Evolutionary conservation across 2,888 invertebrate species (phyloP), one percentile per base, ranked within the genome.

Genomic region (Eurytoma adleriae): DNA sequence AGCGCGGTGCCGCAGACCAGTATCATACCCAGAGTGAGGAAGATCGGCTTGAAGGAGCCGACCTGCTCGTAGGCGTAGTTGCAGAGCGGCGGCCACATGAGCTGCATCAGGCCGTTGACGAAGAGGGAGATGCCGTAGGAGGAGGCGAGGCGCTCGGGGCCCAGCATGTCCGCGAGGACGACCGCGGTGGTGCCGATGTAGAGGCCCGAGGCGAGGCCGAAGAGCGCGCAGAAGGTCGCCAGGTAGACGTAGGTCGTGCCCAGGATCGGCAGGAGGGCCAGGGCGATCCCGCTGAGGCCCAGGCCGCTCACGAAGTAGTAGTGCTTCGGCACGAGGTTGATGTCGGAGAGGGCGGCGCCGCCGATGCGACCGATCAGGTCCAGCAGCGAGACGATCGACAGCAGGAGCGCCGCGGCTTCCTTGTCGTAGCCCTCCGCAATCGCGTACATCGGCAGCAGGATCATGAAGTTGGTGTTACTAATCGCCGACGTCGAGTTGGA

Each of bases 181-280:
- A 97, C 94, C 1, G 96, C 96, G 0, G 96, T 96, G n/a, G 96
- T 95, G 1, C 97, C 97, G 0, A 96, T 96, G 88, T 96, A 96
- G 27, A 95, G 93, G 7, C 97, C 97, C 0, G 96, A 96, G 0
- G 96, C 95, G 16, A 97, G 91, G 0, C 97, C 97, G 87, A 96
- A 97, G 1, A 95, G 88, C 0, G 94, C 94, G 88, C 96, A 96
- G 87, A 94, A 95, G 50, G 93, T 92, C 72, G 95, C 93, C 0
- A 96, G 93, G 79, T 93, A 92, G 1, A 91, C 89, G 88, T 96
- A 97, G 13, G 14, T 18, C 0, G 91, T 88, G 18, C 94, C 94
- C 82, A 95, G 91, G 40, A 40, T 40, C 0, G 96, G 96, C 83
- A 96, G 91, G 59, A 95, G 86, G 0, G 95, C 92, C 71, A 97